A percentile compares a stretch with the other conserved stretches of the same genome.
Evolutionary conservation across 1,140 invertebrate species (phyloP).

Genomic region (Rhagoletis zephyria): DNA sequence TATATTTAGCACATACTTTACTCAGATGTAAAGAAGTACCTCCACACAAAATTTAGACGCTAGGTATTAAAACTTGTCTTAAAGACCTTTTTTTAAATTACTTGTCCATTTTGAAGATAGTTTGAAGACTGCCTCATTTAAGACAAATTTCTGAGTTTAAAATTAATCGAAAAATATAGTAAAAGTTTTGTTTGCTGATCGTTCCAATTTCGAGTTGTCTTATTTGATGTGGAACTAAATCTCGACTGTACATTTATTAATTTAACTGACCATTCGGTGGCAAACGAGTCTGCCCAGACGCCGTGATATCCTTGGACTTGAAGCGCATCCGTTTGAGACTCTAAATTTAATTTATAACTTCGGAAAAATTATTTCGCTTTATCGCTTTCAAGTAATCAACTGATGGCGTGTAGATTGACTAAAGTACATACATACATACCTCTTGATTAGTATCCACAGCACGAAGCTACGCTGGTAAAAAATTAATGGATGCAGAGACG

Average conservation of each 20-base stretch:
- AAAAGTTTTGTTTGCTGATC: not conserved
- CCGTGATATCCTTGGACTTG: not conserved
- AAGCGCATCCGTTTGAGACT: not conserved
- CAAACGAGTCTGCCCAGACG: not conserved
- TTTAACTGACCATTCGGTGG: not conserved
- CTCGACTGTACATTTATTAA: not conserved
- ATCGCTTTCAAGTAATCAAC: not conserved
- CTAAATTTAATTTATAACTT: conserved; percentile 16
- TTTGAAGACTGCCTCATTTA: not conserved
- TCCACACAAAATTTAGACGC: not conserved
- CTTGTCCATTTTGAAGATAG: too few relatives aligned
- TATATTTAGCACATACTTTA: too few relatives aligned
- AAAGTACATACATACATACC: too few relatives aligned
- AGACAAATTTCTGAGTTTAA: too few relatives aligned
- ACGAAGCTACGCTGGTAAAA: too few relatives aligned
- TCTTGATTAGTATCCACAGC: not conserved
- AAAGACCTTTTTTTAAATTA: too few relatives aligned
- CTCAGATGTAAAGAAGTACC: too few relatives aligned
- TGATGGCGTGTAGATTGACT: not conserved
- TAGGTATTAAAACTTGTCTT: too few relatives aligned
- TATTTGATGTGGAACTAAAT: not conserved
- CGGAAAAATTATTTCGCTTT: not conserved
- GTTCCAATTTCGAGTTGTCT: not conserved
- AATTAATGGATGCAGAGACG: too few relatives aligned
- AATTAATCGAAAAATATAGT: not conserved